Evolutionary conservation across 2,888 invertebrate genomes (phyloP).

Genomic region (Megalurothrips usitatus): DNA sequence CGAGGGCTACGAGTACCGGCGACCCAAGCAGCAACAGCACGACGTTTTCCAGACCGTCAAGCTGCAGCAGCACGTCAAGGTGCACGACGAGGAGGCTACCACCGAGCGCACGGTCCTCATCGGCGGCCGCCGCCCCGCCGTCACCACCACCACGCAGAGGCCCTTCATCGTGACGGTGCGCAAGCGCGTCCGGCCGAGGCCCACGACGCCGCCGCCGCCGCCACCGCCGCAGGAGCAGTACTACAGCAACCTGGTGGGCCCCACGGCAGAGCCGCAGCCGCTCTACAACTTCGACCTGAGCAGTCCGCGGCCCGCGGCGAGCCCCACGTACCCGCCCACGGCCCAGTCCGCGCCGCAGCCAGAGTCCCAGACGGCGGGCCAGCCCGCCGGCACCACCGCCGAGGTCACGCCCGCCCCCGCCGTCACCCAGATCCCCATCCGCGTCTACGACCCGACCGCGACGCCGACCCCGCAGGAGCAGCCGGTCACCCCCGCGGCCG

Average conservation of each 20-base stretch:
- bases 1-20: conserved; percentile 30
- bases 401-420: conserved; percentile 35
- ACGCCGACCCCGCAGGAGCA: not conserved
- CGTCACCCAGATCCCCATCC: conserved; percentile 26
- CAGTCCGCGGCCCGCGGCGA: conserved; percentile 28
- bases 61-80: conserved; percentile 33
- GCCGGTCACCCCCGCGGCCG: not conserved
- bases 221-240: conserved; percentile 45
- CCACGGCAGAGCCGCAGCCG: conserved; percentile 45
- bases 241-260: conserved; percentile 46
- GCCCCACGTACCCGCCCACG: not conserved
- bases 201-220: conserved; percentile 47
- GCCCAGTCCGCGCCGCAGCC: conserved; percentile 33
- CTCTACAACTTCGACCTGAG: conserved; percentile 47
- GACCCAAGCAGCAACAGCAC: conserved; percentile 35
- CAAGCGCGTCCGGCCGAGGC: conserved; percentile 29
- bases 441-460: conserved; percentile 1
- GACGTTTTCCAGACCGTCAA: conserved; percentile 35
- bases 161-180: conserved; percentile 28
- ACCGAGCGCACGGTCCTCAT: conserved; percentile 27
- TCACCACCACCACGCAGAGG: conserved; percentile 28
- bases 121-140: not conserved
- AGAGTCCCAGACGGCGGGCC: conserved; percentile 33
- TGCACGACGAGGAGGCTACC: conserved; percentile 29
- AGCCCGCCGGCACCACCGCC: conserved; percentile 37